A percentile compares a stretch with the other conserved stretches of the same genome.
phyloP scores from a whole-genome alignment of 2,797 vertebrate genomes.

The Eidolon dupreanum region DNA sequence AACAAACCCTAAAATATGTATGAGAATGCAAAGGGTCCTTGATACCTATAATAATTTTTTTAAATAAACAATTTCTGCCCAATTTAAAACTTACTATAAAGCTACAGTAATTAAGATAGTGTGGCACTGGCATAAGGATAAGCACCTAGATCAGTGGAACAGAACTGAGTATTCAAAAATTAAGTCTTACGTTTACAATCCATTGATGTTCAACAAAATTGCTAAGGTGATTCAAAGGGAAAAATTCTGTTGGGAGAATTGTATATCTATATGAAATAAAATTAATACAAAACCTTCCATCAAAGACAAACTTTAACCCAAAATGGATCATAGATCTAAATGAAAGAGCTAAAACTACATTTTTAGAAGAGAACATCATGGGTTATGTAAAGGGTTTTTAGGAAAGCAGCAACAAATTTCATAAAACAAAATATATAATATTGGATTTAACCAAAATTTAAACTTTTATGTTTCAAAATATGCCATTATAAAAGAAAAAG shows the following conservation, averaged over 20 bases:
- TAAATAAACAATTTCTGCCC: background rate
- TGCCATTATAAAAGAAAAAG: background rate
- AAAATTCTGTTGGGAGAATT: background rate
- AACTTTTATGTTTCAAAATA: background rate
- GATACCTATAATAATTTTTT: background rate
- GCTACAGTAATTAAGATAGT: background rate
- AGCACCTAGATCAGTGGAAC: background rate
- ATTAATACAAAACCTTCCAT: background rate
- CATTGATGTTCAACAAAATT: background rate
- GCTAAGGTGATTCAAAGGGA: background rate
- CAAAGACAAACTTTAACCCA: background rate
- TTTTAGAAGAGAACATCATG: background rate
- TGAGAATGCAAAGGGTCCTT: background rate
- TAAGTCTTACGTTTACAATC: background rate
- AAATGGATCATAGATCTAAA: background rate
- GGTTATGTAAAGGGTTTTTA: background rate
- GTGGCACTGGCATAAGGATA: background rate
- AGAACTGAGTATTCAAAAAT: background rate
- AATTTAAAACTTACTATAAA: background rate
- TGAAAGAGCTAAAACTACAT: background rate
- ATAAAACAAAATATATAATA: background rate
- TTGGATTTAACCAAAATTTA: background rate
- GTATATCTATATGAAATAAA: background rate
- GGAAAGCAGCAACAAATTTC: background rate
- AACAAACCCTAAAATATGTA: background rate